Evolutionary conservation across 2,113 vertebrate species (phyloP).

Genomic region (Siniperca chuatsi): DNA sequence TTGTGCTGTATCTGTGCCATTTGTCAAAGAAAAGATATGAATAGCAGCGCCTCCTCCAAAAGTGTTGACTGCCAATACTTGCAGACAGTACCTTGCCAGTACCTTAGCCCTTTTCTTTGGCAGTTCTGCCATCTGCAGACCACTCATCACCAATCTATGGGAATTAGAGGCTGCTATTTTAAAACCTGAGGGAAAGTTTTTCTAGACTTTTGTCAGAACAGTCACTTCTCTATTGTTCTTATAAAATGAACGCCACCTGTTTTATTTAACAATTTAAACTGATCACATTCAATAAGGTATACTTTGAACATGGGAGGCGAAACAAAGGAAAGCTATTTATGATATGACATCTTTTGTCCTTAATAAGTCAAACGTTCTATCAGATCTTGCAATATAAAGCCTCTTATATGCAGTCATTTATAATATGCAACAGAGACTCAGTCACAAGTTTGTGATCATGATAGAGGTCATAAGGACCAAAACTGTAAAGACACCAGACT

Average conservation of each 20-base stretch:
- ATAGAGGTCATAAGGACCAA: not conserved
- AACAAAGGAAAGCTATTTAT: not conserved
- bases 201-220: not conserved
- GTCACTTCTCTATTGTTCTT: not conserved
- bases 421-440: not conserved
- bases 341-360: not conserved
- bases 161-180: constrained; percentile 21
- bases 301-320: not conserved
- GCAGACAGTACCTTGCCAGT: constrained; percentile 7
- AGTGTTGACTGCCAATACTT: constrained; percentile 21
- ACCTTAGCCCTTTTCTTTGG: not conserved
- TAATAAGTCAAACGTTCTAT: not conserved
- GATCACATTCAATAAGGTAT: not conserved
- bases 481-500: not conserved
- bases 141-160: not conserved
- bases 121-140: constrained; percentile 2
- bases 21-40: constrained; percentile 11
- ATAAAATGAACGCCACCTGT: constrained; percentile 12
- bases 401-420: not conserved
- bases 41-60: constrained; percentile 12
- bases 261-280: not conserved
- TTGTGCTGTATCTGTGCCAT: not conserved
- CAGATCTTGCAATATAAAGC: not conserved
- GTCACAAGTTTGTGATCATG: not conserved
- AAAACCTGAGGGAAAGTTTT: not conserved